Evolutionary conservation across 1,140 invertebrate genomes (phyloP).

Genomic region (Drosophila ambigua): DNA sequence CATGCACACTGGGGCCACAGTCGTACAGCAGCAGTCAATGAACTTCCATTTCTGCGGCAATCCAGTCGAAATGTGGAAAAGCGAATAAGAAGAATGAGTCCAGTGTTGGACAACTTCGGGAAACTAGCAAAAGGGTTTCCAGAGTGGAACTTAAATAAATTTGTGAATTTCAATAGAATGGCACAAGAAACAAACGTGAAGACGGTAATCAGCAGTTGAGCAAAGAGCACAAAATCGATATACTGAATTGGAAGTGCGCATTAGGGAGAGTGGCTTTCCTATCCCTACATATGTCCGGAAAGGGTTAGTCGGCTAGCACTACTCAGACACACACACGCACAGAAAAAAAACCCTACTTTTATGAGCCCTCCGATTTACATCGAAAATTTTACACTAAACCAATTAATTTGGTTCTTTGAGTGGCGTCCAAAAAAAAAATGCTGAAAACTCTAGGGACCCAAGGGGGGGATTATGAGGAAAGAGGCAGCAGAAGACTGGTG

Average conservation of each 20-base stretch:
- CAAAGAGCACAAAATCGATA: neutral
- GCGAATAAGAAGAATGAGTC: neutral
- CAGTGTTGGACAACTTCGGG: conserved; percentile 4
- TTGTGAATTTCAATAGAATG: too few relatives aligned
- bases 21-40: conserved; percentile 10
- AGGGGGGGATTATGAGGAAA: neutral
- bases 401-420: conserved; percentile 43
- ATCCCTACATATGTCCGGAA: too few relatives aligned
- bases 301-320: too few relatives aligned
- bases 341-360: neutral
- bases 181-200: too few relatives aligned
- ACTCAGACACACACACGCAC: neutral
- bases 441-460: neutral
- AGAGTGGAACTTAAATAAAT: too few relatives aligned
- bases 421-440: conserved; percentile 7
- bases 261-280: too few relatives aligned
- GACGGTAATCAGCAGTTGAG: neutral
- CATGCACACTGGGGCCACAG: conserved; percentile 12
- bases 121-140: too few relatives aligned
- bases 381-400: conserved; percentile 41
- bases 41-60: conserved; percentile 17
- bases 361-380: conserved; percentile 2
- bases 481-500: too few relatives aligned
- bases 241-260: too few relatives aligned
- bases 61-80: conserved; percentile 11